Evolutionary conservation across 2,888 invertebrate genomes (phyloP).

Genomic region (Lasioglossum lativentre): DNA sequence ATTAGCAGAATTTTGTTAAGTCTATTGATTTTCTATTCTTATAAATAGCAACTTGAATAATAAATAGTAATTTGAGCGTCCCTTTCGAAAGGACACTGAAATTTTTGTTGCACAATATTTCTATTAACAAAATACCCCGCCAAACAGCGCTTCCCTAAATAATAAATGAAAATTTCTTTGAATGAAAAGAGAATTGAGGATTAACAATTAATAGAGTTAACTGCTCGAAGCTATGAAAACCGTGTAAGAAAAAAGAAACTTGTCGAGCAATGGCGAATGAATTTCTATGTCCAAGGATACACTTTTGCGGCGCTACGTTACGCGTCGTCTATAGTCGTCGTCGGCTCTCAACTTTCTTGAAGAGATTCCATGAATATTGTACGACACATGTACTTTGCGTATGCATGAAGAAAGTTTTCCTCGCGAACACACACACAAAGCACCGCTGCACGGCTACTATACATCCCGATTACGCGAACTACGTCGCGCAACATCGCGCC

Average conservation of each 20-base stretch:
- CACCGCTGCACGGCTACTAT: constrained; percentile 26
- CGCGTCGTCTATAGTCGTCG: constrained; percentile 35
- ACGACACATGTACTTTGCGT: constrained; percentile 60
- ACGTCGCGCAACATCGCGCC: constrained; percentile 44
- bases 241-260: neutral
- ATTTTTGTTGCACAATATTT: no score
- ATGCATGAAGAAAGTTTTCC: constrained; percentile 74
- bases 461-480: constrained; percentile 60
- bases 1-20: no score
- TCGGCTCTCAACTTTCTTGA: constrained; percentile 65
- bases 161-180: no score
- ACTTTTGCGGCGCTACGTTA: constrained; percentile 19
- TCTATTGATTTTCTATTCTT: no score
- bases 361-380: constrained; percentile 74
- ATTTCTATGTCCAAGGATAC: constrained; percentile 52
- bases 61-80: no score
- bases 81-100: no score
- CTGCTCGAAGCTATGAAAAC: neutral
- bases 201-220: no score
- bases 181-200: no score
- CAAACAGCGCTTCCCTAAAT: no score
- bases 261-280: constrained; percentile 3
- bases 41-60: neutral
- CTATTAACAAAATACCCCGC: no score
- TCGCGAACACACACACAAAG: constrained; percentile 37